Conservation (phyloP, 1,140 invertebrate species). For the Rhizoglyphus robini region DNA sequence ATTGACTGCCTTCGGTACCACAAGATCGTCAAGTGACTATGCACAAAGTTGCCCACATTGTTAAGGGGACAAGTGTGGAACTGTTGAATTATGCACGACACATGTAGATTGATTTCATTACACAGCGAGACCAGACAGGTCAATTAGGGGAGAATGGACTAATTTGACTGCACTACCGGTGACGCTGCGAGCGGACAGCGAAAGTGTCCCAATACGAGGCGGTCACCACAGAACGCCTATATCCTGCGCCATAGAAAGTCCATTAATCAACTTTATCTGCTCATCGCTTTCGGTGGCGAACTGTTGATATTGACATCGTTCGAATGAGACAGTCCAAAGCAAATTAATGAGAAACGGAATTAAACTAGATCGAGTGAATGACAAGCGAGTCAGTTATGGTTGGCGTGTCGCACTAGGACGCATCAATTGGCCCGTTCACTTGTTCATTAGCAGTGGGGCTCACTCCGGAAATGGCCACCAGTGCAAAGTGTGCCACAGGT, state of each 20-base stretch:
- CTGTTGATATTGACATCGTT: not conserved
- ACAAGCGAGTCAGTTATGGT: not conserved
- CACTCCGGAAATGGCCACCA: not conserved
- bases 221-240: not conserved
- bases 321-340: not conserved
- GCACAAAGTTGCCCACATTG: no score
- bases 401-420: not conserved
- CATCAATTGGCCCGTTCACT: not conserved
- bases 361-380: slow-evolving; percentile 8
- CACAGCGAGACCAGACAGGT: not conserved
- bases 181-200: not conserved
- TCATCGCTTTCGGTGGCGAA: not conserved
- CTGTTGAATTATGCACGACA: not conserved
- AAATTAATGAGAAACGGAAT: slow-evolving; percentile 12
- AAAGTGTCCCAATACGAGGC: not conserved
- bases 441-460: not conserved
- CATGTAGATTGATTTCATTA: not conserved
- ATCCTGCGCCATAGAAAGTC: not conserved
- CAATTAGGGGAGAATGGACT: not conserved
- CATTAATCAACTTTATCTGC: slow-evolving; percentile 2
- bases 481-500: not conserved
- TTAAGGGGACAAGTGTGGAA: no score
- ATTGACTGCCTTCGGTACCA: no score
- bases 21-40: no score
- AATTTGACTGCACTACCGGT: not conserved